Base-by-base conservation (phyloP, 1,140 invertebrate species). In the Drosophila ficusphila region DNA sequence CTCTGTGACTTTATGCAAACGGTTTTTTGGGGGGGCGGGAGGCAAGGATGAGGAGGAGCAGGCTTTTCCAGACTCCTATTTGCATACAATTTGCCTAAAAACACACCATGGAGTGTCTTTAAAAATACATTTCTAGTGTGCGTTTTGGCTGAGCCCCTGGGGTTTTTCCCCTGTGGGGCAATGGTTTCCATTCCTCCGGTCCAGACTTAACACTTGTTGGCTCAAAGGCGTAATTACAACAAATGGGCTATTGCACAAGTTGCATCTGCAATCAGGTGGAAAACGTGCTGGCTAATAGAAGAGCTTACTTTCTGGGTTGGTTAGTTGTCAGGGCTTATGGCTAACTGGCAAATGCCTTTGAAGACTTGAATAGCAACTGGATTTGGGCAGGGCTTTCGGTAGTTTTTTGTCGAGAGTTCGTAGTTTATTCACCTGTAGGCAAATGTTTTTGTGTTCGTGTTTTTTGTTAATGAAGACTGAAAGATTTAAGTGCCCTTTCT, bases 31-130 rank as follows among this genome's bases (percentile, higher is more conserved):
- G 27, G 25, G 33, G 57, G 6, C 8, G 25, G 11, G 8, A n/a
- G 38, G 8, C 36, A 18, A 3, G 44, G 18, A 39, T n/a, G n/a
- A n/a, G n/a, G n/a, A 7, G 14, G 11, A 7, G 18, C n/a, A 49
- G 58, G 38, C 42, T 31, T 71, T 61, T 11, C 27, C 52, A 29
- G 82, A 51, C 60, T 86, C 76, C 78, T 88, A 88, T 89, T 88
- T 88, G 83, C 82, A 82, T 88, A 89, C 82, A 88, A 88, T 88
- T 88, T 89, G 83, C 78, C 78, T 82, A 89, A 82, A 88, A 88
- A 88, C 83, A 89, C 82, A 78, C 78, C 65, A 72, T 57, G 61
- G 82, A 75, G 74, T 89, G 60, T 88, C 83, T 82, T 89, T 89
- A 82, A 88, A 88, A 88, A 88, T 88, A 88, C 83, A 88, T 88